These are phyloP conservation scores for Sterrhoptilus dennistouni DNA, from an alignment of 2,113 vertebrate genomes.

Conservation along the genomic window DNA sequence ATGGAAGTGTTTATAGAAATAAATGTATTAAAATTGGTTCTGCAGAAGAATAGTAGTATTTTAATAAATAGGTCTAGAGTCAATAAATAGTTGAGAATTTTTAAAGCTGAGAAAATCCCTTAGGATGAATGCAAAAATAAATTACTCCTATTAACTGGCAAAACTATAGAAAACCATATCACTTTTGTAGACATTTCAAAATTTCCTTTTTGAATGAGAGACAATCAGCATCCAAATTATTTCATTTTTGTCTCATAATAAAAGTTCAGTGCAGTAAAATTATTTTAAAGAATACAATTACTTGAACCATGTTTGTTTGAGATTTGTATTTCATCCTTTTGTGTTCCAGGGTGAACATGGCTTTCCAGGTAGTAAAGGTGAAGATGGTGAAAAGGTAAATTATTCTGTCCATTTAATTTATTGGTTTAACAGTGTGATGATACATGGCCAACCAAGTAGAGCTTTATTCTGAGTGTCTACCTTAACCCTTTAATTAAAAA, in stretches of 20 bases:
- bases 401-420: neutral
- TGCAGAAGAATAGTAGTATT: neutral
- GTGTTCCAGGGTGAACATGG: slow-evolving; percentile 74
- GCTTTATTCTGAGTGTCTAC: neutral
- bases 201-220: neutral
- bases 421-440: neutral
- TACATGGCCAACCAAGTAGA: neutral
- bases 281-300: neutral
- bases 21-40: neutral
- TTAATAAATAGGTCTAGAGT: neutral
- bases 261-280: neutral
- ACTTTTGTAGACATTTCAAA: neutral
- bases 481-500: neutral
- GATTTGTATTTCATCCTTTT: neutral
- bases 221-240: neutral
- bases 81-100: neutral
- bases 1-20: neutral
- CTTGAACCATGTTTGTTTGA: neutral
- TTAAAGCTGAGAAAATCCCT: neutral
- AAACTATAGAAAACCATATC: neutral
- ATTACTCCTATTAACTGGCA: neutral
- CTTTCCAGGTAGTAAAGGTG: slow-evolving; percentile 69
- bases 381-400: slow-evolving; percentile 75
- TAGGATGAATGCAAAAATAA: neutral
- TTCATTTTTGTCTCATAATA: neutral